These are phyloP conservation scores for Plagodis pulveraria DNA, from an alignment of 2,888 invertebrate genomes.

Conservation along the genomic window DNA sequence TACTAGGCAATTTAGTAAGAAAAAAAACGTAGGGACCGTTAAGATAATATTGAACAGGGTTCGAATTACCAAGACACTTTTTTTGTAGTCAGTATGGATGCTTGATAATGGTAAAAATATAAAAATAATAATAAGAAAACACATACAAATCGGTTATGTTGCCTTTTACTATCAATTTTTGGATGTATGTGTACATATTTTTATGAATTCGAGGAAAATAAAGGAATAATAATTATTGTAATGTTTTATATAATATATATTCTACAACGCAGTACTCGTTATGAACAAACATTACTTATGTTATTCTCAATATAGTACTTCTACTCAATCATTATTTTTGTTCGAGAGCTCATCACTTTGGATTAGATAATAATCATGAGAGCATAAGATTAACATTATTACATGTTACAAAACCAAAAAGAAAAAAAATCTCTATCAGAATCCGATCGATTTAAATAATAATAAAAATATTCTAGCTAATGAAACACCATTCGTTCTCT, in stretches of 20 bases:
- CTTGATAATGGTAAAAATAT: conserved; percentile 44
- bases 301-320: conserved; percentile 78
- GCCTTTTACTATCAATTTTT: conserved; percentile 85
- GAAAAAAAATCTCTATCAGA: conserved; percentile 68
- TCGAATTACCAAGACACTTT: no score
- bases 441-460: conserved; percentile 81
- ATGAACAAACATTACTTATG: conserved; percentile 83
- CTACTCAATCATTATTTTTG: conserved; percentile 79
- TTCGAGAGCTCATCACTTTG: conserved; percentile 71
- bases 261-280: conserved; percentile 83
- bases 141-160: conserved; percentile 80
- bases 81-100: no score
- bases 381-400: conserved; percentile 63
- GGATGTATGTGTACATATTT: conserved; percentile 81
- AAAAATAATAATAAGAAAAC: conserved; percentile 60
- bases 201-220: conserved; percentile 83
- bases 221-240: conserved; percentile 71
- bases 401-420: conserved; percentile 70
- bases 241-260: conserved; percentile 80
- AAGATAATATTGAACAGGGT: no score
- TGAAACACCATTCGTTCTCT: conserved; percentile 74
- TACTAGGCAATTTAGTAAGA: no score
- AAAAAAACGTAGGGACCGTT: no score
- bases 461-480: conserved; percentile 79
- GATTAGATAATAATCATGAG: conserved; percentile 69